A percentile compares a stretch with the other conserved stretches of the same genome.
These are phyloP conservation scores for Corapipo altera DNA, from an alignment of 2,113 vertebrate species.

Conservation along the genomic window DNA sequence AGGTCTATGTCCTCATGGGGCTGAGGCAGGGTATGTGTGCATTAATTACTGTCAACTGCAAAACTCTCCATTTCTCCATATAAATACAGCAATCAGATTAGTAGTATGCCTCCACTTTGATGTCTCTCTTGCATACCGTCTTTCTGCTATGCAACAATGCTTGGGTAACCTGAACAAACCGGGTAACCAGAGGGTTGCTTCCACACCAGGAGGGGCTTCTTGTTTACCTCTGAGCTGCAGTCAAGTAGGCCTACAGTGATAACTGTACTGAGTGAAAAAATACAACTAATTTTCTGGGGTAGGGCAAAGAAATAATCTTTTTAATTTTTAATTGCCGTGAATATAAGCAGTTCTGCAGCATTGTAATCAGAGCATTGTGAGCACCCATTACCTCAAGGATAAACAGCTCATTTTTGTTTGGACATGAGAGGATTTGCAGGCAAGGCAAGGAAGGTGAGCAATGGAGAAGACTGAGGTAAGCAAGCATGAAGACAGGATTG, in stretches of 20 bases:
- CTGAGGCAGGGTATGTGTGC: fast-evolving
- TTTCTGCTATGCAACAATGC: fast-evolving
- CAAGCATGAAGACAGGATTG: not conserved
- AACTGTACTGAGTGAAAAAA: not conserved
- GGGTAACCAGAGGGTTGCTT: not conserved
- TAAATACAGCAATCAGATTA: not conserved
- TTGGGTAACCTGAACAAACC: not conserved
- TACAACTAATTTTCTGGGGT: not conserved
- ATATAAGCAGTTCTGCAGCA: not conserved
- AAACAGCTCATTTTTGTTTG: not conserved
- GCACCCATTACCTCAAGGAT: not conserved
- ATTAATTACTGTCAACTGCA: not conserved
- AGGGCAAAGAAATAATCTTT: slow-evolving; percentile 1
- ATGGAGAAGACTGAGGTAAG: not conserved
- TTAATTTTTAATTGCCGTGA: not conserved
- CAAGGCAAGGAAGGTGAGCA: not conserved
- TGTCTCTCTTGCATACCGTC: not conserved
- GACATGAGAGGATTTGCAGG: not conserved
- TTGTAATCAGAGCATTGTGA: not conserved
- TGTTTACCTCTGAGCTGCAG: not conserved
- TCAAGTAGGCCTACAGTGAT: not conserved
- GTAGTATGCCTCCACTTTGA: not conserved
- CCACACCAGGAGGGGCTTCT: not conserved
- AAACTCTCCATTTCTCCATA: not conserved
- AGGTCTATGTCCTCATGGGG: not conserved